These are phyloP conservation scores for Cosmia pyralina DNA, from an alignment of 2,888 invertebrate species.

Conservation along the genomic window DNA sequence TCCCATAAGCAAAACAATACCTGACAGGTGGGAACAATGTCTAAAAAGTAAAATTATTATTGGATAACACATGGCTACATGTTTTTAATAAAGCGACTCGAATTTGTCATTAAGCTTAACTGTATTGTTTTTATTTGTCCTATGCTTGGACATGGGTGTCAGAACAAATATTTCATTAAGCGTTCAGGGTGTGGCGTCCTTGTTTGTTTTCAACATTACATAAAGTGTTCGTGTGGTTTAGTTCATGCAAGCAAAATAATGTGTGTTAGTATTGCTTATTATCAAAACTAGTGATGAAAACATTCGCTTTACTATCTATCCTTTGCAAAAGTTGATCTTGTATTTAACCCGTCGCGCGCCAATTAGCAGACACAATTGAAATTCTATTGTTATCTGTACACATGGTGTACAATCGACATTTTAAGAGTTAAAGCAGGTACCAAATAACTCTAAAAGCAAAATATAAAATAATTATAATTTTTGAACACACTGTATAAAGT, in stretches of 20 bases:
- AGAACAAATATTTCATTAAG: constrained; percentile 42
- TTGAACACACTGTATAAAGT: constrained; percentile 14
- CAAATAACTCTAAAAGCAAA: not conserved
- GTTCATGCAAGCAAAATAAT: constrained; percentile 4
- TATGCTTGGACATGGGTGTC: constrained; percentile 42
- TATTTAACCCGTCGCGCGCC: too few species aligned
- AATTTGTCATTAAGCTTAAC: constrained; percentile 43
- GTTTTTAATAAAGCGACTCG: constrained; percentile 46
- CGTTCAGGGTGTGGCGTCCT: constrained; percentile 18
- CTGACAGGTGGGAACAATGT: not conserved
- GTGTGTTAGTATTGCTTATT: not conserved
- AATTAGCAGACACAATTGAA: too few species aligned
- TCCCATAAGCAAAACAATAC: not conserved
- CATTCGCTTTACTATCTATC: not conserved
- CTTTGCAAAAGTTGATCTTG: not conserved
- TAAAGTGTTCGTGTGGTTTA: constrained; percentile 15
- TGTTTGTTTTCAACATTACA: constrained; percentile 37
- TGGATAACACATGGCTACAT: constrained; percentile 17
- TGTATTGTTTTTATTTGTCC: constrained; percentile 43
- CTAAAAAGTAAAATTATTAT: constrained; percentile 19
- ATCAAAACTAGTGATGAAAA: not conserved
- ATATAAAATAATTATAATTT: constrained; percentile 14
- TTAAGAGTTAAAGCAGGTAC: not conserved
- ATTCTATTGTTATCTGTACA: too few species aligned
- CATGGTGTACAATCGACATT: too few species aligned